phyloP scores from a whole-genome alignment of 2,797 vertebrate genomes.

The Rhinella marina region DNA sequence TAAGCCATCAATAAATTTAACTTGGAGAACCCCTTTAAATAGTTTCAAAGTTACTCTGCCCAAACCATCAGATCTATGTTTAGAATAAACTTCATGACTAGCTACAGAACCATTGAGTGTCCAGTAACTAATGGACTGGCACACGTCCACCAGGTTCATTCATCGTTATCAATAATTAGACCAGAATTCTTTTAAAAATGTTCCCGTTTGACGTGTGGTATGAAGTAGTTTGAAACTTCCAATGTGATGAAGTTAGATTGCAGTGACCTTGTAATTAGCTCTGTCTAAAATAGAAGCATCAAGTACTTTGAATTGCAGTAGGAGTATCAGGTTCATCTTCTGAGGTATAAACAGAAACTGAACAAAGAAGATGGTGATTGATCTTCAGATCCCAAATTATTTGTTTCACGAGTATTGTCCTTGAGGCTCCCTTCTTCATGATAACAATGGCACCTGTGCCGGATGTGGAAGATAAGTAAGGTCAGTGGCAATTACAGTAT shows the following conservation, averaged over 20 bases:
- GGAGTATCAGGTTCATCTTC: slow-evolving; percentile 17
- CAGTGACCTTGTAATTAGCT: slow-evolving; percentile 3
- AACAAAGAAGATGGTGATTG: background rate
- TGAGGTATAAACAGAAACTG: slow-evolving; percentile 16
- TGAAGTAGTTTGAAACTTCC: background rate
- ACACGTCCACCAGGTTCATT: background rate
- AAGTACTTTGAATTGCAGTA: background rate
- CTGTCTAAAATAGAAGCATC: background rate
- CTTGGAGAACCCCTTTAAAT: no score
- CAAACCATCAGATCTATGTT: no score
- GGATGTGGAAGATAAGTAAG: background rate
- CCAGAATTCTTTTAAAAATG: background rate
- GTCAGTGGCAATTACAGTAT: no score
- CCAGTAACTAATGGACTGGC: background rate
- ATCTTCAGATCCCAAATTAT: background rate
- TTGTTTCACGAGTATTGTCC: background rate
- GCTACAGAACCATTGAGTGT: background rate
- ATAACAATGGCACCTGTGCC: background rate
- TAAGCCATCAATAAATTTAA: no score
- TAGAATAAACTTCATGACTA: no score
- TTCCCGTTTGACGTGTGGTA: background rate
- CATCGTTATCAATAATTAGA: background rate
- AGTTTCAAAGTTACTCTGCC: no score
- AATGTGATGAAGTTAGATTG: background rate
- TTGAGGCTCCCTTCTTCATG: background rate